Percentiles rank a stretch among this genome's conserved stretches.
These are phyloP conservation scores for Rana temporaria DNA, from an alignment of 2,113 vertebrate species.

Conservation along the genomic window DNA sequence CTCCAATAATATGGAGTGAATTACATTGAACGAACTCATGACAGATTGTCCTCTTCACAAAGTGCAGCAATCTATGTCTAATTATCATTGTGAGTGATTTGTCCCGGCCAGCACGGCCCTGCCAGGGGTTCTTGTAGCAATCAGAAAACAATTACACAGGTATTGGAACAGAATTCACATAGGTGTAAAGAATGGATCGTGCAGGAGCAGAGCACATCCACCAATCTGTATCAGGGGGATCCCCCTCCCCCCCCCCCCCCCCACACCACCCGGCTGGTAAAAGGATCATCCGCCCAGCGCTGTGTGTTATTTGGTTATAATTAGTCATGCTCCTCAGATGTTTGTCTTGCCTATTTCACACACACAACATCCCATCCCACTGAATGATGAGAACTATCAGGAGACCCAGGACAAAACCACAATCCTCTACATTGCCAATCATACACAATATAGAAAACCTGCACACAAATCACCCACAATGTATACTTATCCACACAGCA, in stretches of 20 bases:
- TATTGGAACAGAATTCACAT: no score
- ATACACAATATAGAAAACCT: neutral
- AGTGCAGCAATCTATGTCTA: neutral
- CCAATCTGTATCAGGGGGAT: neutral
- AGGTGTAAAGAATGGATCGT: no score
- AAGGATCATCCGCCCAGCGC: neutral
- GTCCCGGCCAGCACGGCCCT: no score
- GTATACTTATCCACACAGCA: neutral
- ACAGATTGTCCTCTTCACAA: neutral
- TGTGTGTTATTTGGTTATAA: slow-evolving; percentile 26
- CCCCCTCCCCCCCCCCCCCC: neutral
- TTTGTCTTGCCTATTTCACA: slow-evolving; percentile 41
- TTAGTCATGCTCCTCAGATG: slow-evolving; percentile 29
- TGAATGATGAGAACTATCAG: slow-evolving; percentile 13
- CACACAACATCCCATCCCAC: slow-evolving; percentile 4
- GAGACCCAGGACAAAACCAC: slow-evolving; percentile 8
- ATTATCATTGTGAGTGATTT: no score
- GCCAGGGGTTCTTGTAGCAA: no score
- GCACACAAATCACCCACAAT: neutral
- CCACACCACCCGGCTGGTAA: neutral
- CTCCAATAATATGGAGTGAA: neutral
- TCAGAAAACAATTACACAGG: no score
- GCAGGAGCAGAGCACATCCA: no score
- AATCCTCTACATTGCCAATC: neutral
- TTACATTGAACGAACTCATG: no score